Conservation (phyloP, 30 jellyfish, hydroid and myxozoan species). For the Cassiopea andromeda region DNA sequence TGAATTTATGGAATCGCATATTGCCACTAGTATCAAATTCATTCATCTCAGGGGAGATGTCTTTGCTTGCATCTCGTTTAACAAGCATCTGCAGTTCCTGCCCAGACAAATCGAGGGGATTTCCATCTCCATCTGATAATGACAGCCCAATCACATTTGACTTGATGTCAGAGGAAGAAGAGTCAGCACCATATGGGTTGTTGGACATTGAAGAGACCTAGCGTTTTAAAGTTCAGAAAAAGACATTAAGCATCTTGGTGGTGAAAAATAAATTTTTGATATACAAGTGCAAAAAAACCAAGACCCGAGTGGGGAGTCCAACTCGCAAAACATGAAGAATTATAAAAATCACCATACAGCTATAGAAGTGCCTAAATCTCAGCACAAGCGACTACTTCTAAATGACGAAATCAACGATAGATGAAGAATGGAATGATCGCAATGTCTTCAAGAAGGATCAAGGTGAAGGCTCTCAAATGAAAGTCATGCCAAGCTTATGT, state of each 20-base stretch:
- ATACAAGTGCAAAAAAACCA: no score
- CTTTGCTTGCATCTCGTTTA: conserved; percentile 65
- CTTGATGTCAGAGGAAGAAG: conserved; percentile 74
- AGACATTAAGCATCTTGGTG: no score
- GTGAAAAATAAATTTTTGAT: no score
- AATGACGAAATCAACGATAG: no score
- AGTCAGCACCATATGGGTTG: conserved; percentile 80
- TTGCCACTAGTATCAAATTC: conserved; percentile 44
- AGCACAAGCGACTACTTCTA: background rate
- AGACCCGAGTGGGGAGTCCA: no score
- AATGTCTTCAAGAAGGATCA: no score
- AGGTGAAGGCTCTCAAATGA: no score
- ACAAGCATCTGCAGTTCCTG: conserved; percentile 90
- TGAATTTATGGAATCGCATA: conserved; percentile 82
- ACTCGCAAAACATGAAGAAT: background rate
- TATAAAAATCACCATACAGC: background rate
- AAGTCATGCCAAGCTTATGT: no score
- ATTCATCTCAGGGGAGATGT: conserved; percentile 65
- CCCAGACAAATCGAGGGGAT: conserved; percentile 86
- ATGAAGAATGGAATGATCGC: no score
- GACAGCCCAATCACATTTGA: conserved; percentile 92
- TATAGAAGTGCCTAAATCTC: background rate
- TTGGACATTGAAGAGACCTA: conserved; percentile 81
- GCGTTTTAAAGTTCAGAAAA: background rate
- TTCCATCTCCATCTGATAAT: conserved; percentile 78